phyloP scores from a whole-genome alignment of 2,888 invertebrate genomes.

The Polietes domitor region DNA sequence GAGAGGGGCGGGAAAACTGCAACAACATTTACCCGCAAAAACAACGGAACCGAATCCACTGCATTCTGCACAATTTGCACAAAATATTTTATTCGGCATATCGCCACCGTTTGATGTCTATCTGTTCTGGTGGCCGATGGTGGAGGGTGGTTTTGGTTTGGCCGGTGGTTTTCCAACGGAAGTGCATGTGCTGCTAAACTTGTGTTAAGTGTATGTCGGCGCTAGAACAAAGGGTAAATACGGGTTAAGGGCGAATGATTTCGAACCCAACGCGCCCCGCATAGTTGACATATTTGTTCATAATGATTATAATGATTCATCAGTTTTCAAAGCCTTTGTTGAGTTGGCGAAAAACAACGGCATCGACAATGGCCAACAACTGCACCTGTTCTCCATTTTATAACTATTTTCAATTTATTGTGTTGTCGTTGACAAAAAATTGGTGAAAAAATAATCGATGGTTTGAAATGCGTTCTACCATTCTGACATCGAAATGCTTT shows the following conservation, averaged over 20 bases:
- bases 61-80: constrained; percentile 36
- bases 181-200: constrained; percentile 43
- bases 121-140: not conserved
- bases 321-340: not conserved
- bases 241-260: constrained; percentile 1
- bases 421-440: constrained; percentile 13
- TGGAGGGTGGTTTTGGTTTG: constrained; percentile 5
- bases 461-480: not conserved
- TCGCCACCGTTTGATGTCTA: not conserved
- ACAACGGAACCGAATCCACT: constrained; percentile 34
- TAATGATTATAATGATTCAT: constrained; percentile 29
- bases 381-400: constrained; percentile 23
- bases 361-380: not conserved
- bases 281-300: constrained; percentile 7
- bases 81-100: constrained; percentile 16
- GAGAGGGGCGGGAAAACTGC: not conserved
- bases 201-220: constrained; percentile 7
- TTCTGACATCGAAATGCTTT: not conserved
- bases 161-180: constrained; percentile 28
- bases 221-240: not conserved
- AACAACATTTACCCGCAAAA: not conserved
- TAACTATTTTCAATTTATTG: not conserved
- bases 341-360: not conserved
- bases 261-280: not conserved
- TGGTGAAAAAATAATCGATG: constrained; percentile 10